phyloP scores from a whole-genome alignment of 2,797 vertebrate genomes.

The Dromococcyx pavoninus region DNA sequence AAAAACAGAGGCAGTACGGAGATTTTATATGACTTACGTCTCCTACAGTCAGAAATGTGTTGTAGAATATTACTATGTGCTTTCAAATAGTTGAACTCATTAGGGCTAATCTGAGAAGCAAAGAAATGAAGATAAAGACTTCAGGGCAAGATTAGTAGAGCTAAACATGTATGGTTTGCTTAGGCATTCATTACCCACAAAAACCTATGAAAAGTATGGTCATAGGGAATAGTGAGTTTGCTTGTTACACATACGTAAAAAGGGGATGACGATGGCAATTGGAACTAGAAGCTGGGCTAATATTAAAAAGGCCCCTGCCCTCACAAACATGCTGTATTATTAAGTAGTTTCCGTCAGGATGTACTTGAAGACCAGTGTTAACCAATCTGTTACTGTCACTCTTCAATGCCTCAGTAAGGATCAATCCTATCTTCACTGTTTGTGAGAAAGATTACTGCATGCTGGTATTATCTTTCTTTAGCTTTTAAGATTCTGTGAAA shows the following conservation, averaged over 20 bases:
- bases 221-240: neutral
- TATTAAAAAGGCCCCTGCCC: neutral
- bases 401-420: neutral
- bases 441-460: neutral
- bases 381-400: neutral
- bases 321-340: neutral
- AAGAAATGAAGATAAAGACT: neutral
- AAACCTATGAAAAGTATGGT: neutral
- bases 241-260: neutral
- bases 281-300: neutral
- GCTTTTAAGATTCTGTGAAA: neutral
- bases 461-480: neutral
- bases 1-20: neutral
- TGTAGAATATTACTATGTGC: neutral
- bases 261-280: neutral
- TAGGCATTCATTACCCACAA: neutral
- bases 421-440: neutral
- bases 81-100: neutral
- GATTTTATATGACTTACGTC: neutral
- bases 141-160: neutral
- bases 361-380: neutral
- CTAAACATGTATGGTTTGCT: neutral
- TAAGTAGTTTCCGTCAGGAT: neutral
- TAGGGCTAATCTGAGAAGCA: neutral
- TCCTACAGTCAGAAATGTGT: neutral